Evolutionary conservation across 2,797 vertebrate species (phyloP).

Genomic region (Sebastes cheni): DNA sequence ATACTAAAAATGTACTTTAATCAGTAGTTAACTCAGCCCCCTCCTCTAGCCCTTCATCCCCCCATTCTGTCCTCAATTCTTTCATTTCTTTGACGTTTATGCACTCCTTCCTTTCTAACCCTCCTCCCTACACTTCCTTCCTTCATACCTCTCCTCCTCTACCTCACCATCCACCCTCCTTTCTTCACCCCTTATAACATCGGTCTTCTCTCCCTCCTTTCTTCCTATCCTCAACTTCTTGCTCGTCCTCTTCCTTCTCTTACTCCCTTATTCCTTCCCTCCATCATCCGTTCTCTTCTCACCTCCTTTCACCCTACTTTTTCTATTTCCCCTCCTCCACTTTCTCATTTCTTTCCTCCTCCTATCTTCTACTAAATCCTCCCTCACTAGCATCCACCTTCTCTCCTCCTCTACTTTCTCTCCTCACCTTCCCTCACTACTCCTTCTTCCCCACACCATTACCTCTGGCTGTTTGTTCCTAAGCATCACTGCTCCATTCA

Average conservation of each 20-base stretch:
- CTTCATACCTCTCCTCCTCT: background rate
- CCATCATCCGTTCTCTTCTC: background rate
- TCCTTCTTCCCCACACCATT: slow-evolving; percentile 8
- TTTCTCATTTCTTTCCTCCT: background rate
- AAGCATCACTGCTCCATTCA: slow-evolving; percentile 42
- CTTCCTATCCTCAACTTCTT: background rate
- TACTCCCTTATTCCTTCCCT: background rate
- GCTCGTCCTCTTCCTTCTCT: background rate
- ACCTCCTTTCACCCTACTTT: background rate
- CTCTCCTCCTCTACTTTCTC: background rate
- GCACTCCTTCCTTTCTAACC: background rate
- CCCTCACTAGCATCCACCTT: background rate
- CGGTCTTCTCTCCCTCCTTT: background rate
- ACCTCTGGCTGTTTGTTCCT: slow-evolving; percentile 36
- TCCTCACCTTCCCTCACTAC: background rate
- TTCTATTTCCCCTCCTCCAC: background rate
- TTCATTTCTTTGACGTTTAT: background rate
- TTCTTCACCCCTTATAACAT: too few species aligned
- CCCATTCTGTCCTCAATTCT: background rate
- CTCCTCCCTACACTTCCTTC: background rate
- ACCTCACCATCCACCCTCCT: background rate
- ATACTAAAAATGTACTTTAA: background rate
- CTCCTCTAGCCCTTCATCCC: background rate
- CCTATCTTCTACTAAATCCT: background rate
- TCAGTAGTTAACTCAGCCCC: background rate